Base-by-base conservation (phyloP, 2,113 vertebrate species). In the Manacus vitellinus region DNA sequence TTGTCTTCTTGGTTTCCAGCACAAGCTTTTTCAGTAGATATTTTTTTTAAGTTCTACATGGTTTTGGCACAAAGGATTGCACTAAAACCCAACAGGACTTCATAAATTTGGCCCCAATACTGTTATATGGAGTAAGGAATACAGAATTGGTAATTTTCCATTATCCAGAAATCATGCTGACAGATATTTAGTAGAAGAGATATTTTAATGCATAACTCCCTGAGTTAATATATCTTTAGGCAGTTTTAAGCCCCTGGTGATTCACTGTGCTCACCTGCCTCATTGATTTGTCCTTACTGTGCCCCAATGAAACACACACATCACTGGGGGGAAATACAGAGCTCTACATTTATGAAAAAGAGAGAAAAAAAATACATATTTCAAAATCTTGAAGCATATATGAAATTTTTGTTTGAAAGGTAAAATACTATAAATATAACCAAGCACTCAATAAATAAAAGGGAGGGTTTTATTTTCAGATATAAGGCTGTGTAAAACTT, bases 221-320 rank as follows among this genome's bases (percentile, higher is more conserved):
- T 24, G 61, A 82, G 62, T 96, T 93, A 84, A 94, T 94, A 54
- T n/a, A 75, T 96, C 89, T 91, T 91, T 35, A 93, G 83, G 96
- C 80, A 92, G 51, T 71, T 94, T 91, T 83, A 97, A 95, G 79
- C 33, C 49, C 76, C 59, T 83, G 56, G 31, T 95, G 89, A 93
- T 96, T 97, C 94, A 97, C 71, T 85, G 66, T 39, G 39, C 87
- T 59, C 46, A 62, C 79, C 84, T 96, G 72, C 85, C 89, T 97
- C 88, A 95, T 92, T 96, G 88, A 95, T 95, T 96, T 96, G 82
- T 75, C 83, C 75, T 97, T 85, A 86, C 31, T 61, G 5, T 81
- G 65, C 62, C 54, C 81, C 78, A 35, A 13, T 54, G 88, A 87
- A 94, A 94, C 95, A 51, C 62, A 85, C 54, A 73, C 52, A 65